These are phyloP conservation scores for Piscicola geometra DNA, from an alignment of 2,888 invertebrate species.

Conservation along the genomic window DNA sequence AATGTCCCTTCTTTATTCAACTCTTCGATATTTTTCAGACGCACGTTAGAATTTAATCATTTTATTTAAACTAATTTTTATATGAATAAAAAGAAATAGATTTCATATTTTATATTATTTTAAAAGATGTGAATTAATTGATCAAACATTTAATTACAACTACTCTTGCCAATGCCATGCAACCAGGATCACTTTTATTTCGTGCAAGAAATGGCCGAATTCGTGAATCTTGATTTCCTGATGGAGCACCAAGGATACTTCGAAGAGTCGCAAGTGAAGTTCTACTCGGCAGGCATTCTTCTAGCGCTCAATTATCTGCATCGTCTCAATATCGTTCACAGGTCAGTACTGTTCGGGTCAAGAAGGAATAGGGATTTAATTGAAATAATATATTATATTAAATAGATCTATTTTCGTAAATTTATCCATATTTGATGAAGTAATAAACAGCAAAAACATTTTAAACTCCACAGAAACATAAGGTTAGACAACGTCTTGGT, in stretches of 20 bases:
- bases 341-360: background rate
- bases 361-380: background rate
- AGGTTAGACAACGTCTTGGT: background rate
- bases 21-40: constrained; percentile 1
- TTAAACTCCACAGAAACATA: background rate
- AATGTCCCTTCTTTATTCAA: constrained; percentile 1
- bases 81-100: too few relatives aligned
- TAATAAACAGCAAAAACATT: too few relatives aligned
- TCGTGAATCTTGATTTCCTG: background rate
- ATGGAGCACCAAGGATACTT: background rate
- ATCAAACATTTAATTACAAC: too few relatives aligned
- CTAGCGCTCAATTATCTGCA: background rate
- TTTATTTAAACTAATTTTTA: too few relatives aligned
- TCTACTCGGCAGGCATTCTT: background rate
- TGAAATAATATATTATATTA: background rate
- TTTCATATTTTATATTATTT: too few relatives aligned
- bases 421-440: too few relatives aligned
- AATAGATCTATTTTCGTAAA: background rate
- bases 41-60: background rate
- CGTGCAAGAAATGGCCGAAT: constrained; percentile 1
- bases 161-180: too few relatives aligned
- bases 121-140: too few relatives aligned
- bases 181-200: constrained; percentile 12
- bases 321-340: background rate
- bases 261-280: constrained; percentile 2